A percentile compares a stretch with the other conserved stretches of the same genome.
phyloP scores from a whole-genome alignment of 1,140 invertebrate genomes.

The Drosophila guanche region DNA sequence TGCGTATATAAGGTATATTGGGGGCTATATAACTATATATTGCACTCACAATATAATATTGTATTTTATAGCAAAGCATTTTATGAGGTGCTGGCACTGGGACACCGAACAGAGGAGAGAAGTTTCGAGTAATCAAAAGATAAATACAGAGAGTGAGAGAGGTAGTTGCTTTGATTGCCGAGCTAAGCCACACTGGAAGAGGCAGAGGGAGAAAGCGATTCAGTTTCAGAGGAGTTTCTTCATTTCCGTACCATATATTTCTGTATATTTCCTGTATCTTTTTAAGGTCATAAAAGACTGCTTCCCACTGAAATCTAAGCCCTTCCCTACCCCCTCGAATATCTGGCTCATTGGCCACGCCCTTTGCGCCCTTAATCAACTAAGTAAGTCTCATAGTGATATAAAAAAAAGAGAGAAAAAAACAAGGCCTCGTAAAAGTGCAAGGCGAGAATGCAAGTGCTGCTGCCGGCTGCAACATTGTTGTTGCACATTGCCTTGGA shows the following conservation, averaged over 20 bases:
- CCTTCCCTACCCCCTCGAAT: neutral
- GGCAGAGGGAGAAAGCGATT: too few relatives aligned
- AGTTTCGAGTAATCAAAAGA: slow-evolving; percentile 25
- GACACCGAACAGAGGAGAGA: too few relatives aligned
- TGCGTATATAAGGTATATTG: slow-evolving; percentile 33
- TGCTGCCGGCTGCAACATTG: slow-evolving; percentile 63
- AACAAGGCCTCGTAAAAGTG: slow-evolving; percentile 75
- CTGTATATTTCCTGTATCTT: too few relatives aligned
- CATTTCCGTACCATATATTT: too few relatives aligned
- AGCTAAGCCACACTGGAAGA: too few relatives aligned
- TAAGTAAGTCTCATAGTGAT: slow-evolving; percentile 63
- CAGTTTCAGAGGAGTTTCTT: too few relatives aligned
- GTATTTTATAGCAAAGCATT: slow-evolving; percentile 25
- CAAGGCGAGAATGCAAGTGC: slow-evolving; percentile 51
- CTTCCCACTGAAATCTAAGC: slow-evolving; percentile 56
- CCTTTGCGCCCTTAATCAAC: slow-evolving; percentile 65
- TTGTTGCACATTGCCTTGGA: slow-evolving; percentile 28
- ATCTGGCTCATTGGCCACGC: slow-evolving; percentile 56
- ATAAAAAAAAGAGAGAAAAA: slow-evolving; percentile 37
- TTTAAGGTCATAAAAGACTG: slow-evolving; percentile 6
- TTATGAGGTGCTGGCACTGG: slow-evolving; percentile 29
- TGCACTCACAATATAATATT: slow-evolving; percentile 64
- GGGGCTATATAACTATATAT: slow-evolving; percentile 51
- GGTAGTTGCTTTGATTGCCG: too few relatives aligned
- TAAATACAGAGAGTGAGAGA: neutral